These are phyloP conservation scores for Drosophila mimica DNA, from an alignment of 2,888 invertebrate genomes.

Conservation along the genomic window DNA sequence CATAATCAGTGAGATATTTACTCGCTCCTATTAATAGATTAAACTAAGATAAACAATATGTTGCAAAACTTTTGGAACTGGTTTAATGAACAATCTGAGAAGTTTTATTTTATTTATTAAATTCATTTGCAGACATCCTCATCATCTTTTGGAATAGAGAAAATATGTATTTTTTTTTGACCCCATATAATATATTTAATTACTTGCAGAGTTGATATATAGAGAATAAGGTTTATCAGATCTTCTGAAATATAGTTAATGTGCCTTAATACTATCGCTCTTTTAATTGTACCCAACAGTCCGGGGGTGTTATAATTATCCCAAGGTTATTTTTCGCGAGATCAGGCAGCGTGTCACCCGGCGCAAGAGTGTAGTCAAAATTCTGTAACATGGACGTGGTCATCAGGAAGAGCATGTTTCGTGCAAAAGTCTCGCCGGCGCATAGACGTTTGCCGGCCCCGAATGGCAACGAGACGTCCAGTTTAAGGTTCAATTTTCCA, in stretches of 20 bases:
- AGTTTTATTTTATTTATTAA: background rate
- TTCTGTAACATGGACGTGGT: constrained; percentile 88
- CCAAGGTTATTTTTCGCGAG: constrained; percentile 85
- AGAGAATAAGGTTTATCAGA: background rate
- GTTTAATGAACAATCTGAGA: constrained; percentile 23
- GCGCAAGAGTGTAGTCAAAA: constrained; percentile 87
- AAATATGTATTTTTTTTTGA: too few relatives aligned
- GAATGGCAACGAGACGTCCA: constrained; percentile 88
- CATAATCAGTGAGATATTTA: constrained; percentile 19
- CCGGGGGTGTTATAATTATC: constrained; percentile 86
- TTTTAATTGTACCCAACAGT: constrained; percentile 87
- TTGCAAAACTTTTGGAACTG: constrained; percentile 20
- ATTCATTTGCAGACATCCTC: background rate
- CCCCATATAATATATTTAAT: background rate
- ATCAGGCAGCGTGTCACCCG: constrained; percentile 85
- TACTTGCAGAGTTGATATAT: background rate
- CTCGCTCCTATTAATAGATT: constrained; percentile 32
- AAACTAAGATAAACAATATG: constrained; percentile 24
- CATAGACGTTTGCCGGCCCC: constrained; percentile 90
- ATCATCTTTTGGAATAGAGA: too few relatives aligned
- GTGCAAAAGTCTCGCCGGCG: constrained; percentile 90
- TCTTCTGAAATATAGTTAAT: background rate
- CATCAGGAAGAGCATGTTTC: constrained; percentile 88
- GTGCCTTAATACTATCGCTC: constrained; percentile 51
- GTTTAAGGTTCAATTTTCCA: constrained; percentile 86